Percentiles rank a stretch among this genome's conserved stretches.
These are phyloP conservation scores for Polyodon spathula DNA, from an alignment of 2,113 vertebrate genomes.

Conservation along the genomic window DNA sequence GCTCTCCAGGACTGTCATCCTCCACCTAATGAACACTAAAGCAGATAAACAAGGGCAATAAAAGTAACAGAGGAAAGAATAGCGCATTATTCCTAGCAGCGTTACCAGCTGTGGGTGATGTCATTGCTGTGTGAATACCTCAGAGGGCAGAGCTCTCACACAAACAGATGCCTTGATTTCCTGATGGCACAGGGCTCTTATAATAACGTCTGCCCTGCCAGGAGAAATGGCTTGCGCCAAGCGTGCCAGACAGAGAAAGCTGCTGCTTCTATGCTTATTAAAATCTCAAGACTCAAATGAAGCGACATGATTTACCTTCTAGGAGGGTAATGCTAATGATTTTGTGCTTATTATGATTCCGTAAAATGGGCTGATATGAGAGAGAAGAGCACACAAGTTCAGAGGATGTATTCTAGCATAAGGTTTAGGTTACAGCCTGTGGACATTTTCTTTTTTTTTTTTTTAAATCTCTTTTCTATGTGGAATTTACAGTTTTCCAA, in stretches of 20 bases:
- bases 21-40: not conserved
- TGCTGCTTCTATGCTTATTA: not conserved
- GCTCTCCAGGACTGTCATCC: not conserved
- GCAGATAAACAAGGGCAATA: constrained; percentile 4
- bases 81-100: not conserved
- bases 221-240: not conserved
- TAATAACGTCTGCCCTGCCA: not conserved
- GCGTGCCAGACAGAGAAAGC: not conserved
- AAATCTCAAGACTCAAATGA: not conserved
- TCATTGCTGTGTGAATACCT: not conserved
- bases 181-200: not conserved
- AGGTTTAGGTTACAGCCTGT: too few relatives aligned
- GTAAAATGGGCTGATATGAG: not conserved
- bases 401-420: too few relatives aligned
- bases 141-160: not conserved
- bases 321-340: not conserved
- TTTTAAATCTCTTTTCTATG: not conserved
- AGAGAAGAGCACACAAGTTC: not conserved
- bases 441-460: not conserved
- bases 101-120: not conserved
- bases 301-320: not conserved
- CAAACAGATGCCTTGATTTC: not conserved
- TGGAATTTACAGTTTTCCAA: not conserved
- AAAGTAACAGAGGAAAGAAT: constrained; percentile 2
- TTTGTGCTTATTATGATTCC: not conserved